phyloP scores from a whole-genome alignment of 2,797 vertebrate species.

The Hephaestus fuliginosus region DNA sequence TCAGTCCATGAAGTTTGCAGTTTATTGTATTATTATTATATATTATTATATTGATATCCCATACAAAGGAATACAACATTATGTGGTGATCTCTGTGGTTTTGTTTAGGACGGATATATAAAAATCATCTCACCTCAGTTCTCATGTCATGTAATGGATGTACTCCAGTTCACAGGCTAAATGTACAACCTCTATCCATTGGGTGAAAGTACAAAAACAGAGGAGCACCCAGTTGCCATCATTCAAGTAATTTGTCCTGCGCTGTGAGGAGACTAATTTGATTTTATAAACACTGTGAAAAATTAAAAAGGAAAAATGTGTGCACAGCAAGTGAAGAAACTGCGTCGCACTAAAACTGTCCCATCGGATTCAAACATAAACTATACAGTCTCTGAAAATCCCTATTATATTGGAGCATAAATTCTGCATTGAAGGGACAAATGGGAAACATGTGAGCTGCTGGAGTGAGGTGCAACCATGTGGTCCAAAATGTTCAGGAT shows the following conservation, averaged over 20 bases:
- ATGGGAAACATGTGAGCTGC: conserved; percentile 57
- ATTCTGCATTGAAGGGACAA: conserved; percentile 41
- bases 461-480: conserved; percentile 15
- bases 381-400: conserved; percentile 29
- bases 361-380: conserved; percentile 44
- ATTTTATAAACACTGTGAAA: conserved; percentile 39
- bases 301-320: conserved; percentile 16
- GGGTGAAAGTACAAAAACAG: conserved; percentile 13
- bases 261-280: conserved; percentile 24
- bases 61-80: neutral
- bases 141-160: conserved; percentile 8
- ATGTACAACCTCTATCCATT: neutral
- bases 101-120: no score
- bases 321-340: conserved; percentile 29
- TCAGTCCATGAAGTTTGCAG: neutral
- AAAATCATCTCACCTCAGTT: neutral
- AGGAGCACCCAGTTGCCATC: conserved; percentile 21
- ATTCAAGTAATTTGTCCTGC: conserved; percentile 19
- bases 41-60: neutral
- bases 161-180: conserved; percentile 3
- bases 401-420: conserved; percentile 39
- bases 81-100: neutral
- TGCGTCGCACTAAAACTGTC: conserved; percentile 14
- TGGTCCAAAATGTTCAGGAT: conserved; percentile 2
- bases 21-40: neutral